Conservation (phyloP, 2,113 vertebrate species). For the Peromyscus californicus region DNA sequence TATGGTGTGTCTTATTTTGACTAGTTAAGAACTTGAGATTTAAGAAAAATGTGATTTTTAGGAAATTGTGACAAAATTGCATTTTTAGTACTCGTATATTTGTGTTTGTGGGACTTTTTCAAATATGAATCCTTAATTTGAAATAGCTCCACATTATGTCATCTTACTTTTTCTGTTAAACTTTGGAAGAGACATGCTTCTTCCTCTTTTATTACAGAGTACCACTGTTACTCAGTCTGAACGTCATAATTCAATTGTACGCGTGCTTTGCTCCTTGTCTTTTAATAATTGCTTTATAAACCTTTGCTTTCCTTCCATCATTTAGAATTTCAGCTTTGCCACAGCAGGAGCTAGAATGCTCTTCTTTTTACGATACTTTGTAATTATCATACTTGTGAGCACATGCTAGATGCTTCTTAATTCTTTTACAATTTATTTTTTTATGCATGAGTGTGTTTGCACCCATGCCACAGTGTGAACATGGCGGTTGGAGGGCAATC, state of each 20-base stretch:
- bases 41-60: not conserved
- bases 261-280: not conserved
- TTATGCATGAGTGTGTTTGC: not conserved
- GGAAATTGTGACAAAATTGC: conserved; percentile 33
- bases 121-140: not conserved
- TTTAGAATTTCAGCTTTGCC: not conserved
- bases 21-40: not conserved
- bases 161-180: conserved; percentile 49
- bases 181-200: not conserved
- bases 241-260: not conserved
- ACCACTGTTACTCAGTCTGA: not conserved
- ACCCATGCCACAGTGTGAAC: not conserved
- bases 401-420: not conserved
- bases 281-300: conserved; percentile 22
- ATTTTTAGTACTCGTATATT: not conserved
- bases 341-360: not conserved
- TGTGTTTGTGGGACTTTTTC: not conserved
- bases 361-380: not conserved
- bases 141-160: not conserved
- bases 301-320: not conserved
- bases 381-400: not conserved
- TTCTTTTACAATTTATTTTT: no score
- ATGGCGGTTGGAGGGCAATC: no score
- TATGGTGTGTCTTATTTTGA: conserved; percentile 18
- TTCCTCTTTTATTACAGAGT: not conserved